Conservation (phyloP, 1,140 invertebrate genomes). For the Zelostemma sp. region DNA sequence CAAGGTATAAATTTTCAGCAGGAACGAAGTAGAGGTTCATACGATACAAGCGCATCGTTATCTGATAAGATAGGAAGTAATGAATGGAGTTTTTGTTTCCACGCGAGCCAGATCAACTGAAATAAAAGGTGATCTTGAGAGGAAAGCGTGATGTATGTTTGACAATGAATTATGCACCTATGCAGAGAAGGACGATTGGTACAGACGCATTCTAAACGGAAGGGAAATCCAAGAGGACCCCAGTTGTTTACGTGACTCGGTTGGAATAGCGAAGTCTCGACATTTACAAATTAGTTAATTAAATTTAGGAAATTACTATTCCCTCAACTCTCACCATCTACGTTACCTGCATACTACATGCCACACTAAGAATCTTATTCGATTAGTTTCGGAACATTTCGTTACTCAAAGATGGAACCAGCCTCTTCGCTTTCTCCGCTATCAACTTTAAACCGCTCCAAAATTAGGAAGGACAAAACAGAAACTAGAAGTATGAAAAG, state of each 20-base stretch:
- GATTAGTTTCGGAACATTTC: constrained; percentile 48
- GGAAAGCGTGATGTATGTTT: constrained; percentile 5
- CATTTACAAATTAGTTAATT: constrained; percentile 67
- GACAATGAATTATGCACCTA: constrained; percentile 33
- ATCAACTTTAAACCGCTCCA: constrained; percentile 17
- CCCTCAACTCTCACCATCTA: constrained; percentile 45
- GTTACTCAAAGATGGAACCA: constrained; percentile 35
- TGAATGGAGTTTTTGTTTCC: neutral
- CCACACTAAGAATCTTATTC: constrained; percentile 54
- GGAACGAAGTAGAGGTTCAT: too few relatives aligned
- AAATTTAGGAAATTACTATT: constrained; percentile 67
- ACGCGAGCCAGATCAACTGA: neutral
- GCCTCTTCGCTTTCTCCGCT: constrained; percentile 18
- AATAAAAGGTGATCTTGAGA: neutral
- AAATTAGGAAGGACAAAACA: neutral
- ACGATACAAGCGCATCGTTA: too few relatives aligned
- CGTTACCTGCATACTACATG: constrained; percentile 50
- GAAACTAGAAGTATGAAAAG: neutral
- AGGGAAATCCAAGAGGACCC: constrained; percentile 55
- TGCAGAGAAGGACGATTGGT: constrained; percentile 38
- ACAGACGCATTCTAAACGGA: constrained; percentile 41
- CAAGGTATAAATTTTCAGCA: too few relatives aligned
- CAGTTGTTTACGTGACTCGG: constrained; percentile 63
- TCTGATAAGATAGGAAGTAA: too few relatives aligned
- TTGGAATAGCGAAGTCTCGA: constrained; percentile 52